Conservation (phyloP, 2,113 vertebrate genomes). For the Rhinolophus ferrumequinum region DNA sequence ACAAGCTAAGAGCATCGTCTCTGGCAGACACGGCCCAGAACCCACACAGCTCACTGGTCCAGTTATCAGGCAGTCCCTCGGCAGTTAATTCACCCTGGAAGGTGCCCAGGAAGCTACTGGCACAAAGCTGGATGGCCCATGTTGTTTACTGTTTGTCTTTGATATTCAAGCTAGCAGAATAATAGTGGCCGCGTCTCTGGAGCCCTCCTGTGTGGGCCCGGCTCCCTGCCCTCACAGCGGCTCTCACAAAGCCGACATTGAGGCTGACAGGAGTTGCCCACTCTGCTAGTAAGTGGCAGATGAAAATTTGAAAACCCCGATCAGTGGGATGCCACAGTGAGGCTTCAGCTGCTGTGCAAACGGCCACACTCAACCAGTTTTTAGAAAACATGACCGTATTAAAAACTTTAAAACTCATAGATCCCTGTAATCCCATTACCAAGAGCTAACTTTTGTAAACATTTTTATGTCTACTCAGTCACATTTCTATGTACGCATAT, state of each 20-base stretch:
- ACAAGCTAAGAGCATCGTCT: background rate
- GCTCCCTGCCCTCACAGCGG: background rate
- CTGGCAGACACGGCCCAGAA: background rate
- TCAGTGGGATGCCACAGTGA: background rate
- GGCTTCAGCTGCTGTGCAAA: background rate
- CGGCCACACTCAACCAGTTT: background rate
- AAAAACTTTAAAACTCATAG: background rate
- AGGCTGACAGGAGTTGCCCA: too few species aligned
- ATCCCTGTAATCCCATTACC: too few species aligned
- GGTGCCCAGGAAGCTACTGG: background rate
- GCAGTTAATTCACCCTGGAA: background rate
- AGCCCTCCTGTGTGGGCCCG: accelerated
- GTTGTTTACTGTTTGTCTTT: background rate
- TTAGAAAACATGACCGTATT: background rate
- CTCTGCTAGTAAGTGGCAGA: background rate
- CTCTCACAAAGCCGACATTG: accelerated
- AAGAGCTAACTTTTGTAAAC: background rate
- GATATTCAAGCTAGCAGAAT: background rate
- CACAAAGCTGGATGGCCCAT: background rate
- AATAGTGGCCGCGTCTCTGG: background rate
- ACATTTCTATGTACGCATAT: background rate
- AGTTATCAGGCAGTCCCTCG: background rate
- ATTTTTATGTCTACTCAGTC: background rate
- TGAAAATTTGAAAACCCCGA: background rate
- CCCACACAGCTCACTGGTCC: background rate